Percentiles rank a stretch among this genome's conserved stretches.
phyloP scores from a whole-genome alignment of 2,888 invertebrate genomes.

The Pyrocoelia pectoralis region DNA sequence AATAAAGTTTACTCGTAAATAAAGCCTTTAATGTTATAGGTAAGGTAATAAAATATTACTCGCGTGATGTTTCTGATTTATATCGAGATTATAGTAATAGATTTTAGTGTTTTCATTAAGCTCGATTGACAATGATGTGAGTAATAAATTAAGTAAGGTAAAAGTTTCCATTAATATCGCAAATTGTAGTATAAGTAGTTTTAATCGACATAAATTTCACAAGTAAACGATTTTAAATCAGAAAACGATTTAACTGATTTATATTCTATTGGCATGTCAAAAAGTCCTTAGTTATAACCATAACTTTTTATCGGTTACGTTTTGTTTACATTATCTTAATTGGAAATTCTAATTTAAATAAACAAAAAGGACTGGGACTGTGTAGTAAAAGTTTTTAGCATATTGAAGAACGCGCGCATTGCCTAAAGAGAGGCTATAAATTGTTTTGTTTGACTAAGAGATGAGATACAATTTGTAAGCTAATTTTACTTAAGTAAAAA shows the following conservation, averaged over 20 bases:
- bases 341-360: slow-evolving; percentile 10
- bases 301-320: slow-evolving; percentile 5
- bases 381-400: slow-evolving; percentile 6
- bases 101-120: neutral
- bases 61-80: neutral
- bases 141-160: neutral
- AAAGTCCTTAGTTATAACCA: neutral
- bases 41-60: neutral
- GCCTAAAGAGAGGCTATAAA: slow-evolving; percentile 49
- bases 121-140: neutral
- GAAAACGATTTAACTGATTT: slow-evolving; percentile 27
- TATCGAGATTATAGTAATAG: neutral
- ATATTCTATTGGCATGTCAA: slow-evolving; percentile 15
- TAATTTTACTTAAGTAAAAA: slow-evolving; percentile 42
- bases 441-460: slow-evolving; percentile 46
- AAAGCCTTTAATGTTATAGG: neutral
- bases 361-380: neutral
- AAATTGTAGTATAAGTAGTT: slow-evolving; percentile 1
- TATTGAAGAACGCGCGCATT: slow-evolving; percentile 43
- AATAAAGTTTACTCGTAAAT: neutral
- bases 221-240: slow-evolving; percentile 10
- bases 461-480: slow-evolving; percentile 50
- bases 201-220: slow-evolving; percentile 1
- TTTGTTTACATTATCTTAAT: slow-evolving; percentile 12
- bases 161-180: neutral